Base-by-base conservation (phyloP, 2,797 vertebrate genomes). In the Vultur gryphus region DNA sequence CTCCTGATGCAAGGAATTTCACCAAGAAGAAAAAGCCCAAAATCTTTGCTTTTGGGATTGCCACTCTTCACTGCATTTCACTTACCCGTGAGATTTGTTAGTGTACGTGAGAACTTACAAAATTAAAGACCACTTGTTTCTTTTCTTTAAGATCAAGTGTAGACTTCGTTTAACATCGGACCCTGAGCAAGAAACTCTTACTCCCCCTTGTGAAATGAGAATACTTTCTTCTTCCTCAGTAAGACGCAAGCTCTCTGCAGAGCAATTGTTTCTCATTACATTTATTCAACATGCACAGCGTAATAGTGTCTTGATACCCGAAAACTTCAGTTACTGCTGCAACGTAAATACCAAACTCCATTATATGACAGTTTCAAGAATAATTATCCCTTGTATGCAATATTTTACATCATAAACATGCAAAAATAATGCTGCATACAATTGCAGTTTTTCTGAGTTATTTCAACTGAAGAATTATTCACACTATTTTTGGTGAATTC, bases 341-440 rank as follows among this genome's bases (percentile, higher is more conserved):
- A 78, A 28, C 12, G 43, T 58, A 94, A 88, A 69, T 10, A 90
- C 44, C 79, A 79, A 78, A 31, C 62, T 41, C 77, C 64, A 25
- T 28, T 28, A 25, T 1, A 43, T 1, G 39, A 23, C 16, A n/a
- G 46, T 49, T 86, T 48, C 37, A 64, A 78, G 76, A 54, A 57
- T n/a, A 82, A 82, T 84, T 43, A 59, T 37, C 67, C 51, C 59
- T 25, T 24, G 48, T 31, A 25, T n/a, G 52, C 78, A 75, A n/a
- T 28, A 73, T 59, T 80, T 83, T 49, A 92, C 57, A 77, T 49
- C 89, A 92, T 4, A 84, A 77, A 55, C 62, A 35, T 4, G 41
- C 87, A 93, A 80, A 94, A 96, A 87, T 81, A 92, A 77, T 93
- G 87, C 79, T 87, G 94, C 92, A 54, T 29, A 66, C 70, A 84